These are phyloP conservation scores for Eubucco bourcierii DNA, from an alignment of 2,113 vertebrate species.

Conservation along the genomic window DNA sequence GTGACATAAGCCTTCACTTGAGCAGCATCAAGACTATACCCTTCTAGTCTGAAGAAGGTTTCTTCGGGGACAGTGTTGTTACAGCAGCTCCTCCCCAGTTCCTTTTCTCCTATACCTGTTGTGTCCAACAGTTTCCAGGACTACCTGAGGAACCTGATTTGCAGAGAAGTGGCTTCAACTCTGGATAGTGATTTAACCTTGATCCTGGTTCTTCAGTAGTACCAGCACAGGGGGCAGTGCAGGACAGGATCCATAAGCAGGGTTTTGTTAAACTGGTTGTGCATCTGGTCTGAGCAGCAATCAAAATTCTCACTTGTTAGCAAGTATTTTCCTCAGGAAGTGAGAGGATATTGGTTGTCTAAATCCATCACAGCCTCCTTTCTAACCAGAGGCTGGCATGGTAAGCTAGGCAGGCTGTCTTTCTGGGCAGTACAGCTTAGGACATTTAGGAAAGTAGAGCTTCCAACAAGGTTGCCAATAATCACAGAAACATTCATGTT, in stretches of 20 bases:
- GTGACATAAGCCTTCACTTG: neutral
- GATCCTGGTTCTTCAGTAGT: neutral
- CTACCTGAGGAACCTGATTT: neutral
- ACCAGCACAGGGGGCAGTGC: neutral
- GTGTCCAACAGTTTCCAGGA: neutral
- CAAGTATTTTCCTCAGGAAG: neutral
- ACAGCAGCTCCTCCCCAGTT: neutral
- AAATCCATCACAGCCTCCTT: neutral
- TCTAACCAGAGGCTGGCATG: neutral
- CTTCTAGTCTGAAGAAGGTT: neutral
- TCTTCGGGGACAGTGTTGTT: neutral
- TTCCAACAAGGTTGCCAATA: neutral
- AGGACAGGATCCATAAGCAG: neutral
- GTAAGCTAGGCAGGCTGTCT: neutral
- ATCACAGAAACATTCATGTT: too few species aligned
- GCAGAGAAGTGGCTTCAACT: neutral
- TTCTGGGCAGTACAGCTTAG: neutral
- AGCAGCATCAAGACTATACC: neutral
- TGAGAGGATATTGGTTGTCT: neutral
- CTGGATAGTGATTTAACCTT: neutral
- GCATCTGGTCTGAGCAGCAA: neutral
- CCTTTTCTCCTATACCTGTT: neutral
- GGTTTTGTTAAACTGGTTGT: neutral
- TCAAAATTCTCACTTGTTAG: neutral
- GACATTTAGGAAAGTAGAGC: neutral